Evolutionary conservation across 2,888 invertebrate genomes (phyloP), one percentile per base, ranked within the genome.

Genomic region (Calameuta idolon): DNA sequence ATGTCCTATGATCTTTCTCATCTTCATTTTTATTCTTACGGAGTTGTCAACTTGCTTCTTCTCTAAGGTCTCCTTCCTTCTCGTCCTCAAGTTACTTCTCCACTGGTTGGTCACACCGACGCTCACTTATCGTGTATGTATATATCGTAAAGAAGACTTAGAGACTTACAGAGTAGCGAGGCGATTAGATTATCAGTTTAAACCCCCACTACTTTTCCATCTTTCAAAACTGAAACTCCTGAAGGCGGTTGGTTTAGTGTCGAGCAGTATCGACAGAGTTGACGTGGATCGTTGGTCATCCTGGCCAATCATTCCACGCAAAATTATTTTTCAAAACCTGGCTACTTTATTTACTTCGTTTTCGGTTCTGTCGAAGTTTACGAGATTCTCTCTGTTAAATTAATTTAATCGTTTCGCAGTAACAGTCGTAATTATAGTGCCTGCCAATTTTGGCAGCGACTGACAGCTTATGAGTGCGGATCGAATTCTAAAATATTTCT

Each of bases 201-300:
- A 85, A 83, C 79, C 69, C 77, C 80, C 76, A 77, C 76, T 79
- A 83, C 83, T 81, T 81, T 85, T 87, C 83, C 79, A 83, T 85
- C 87, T 84, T 86, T 87, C 85, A 87, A 89, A 88, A 88, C 83
- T 83, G 85, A 89, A 87, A 87, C 87, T 88, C 82, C 85, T 86
- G 84, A 83, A 84, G 86, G 80, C 83, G 80, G 83, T 81, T 81
- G 84, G 85, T 86, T 86, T 86, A 87, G 86, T 87, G 83, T 84
- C 85, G 71, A 79, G 71, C 23, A 71, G 71, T 71, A 34, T 71
- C 71, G 30, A 77, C 75, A 71, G 75, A 75, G 79, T 79, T 77
- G 78, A 75, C 77, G 79, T 79, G 75, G 76, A 81, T 55, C 34
- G 74, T 34, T 74, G 80, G 80, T 79, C 76, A 77, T 74, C 68